Base-by-base conservation (phyloP, 2,797 vertebrate genomes). In the Hyperoplus immaculatus region DNA sequence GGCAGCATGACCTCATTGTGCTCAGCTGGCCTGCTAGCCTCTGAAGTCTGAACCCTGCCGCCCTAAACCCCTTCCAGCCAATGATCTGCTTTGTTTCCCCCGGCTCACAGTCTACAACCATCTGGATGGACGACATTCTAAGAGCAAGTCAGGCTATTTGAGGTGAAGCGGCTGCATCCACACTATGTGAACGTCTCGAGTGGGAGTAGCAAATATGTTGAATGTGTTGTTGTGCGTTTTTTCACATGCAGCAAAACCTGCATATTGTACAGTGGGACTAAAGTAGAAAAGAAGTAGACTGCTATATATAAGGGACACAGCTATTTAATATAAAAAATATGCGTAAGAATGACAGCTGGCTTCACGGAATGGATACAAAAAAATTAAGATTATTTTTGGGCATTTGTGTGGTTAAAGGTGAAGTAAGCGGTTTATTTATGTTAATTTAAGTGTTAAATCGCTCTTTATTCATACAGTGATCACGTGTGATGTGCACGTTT, bases 1-100 rank as follows among this genome's bases (percentile, higher is more conserved):
- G 67, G 41, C 58, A 80, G 73, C 10, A 18, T 81, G 72, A 89
- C 85, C 90, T 89, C 85, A 81, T 70, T 87, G 67, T 67, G 75
- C 77, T 85, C 73, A 67, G 83, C 73, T 80, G 80, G 81, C 78
- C 82, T 42, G 66, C 75, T 81, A 62, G 57, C 72, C 72, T 74
- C 66, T 75, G 80, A 78, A 29, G 29, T 29, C 29, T 29, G 29
- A 29, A 69, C 64, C 49, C 55, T 47, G 42, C 43, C 45, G 29
- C 75, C 80, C 76, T 76, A 77, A 82, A 84, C 56, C 62, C 63
- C 58, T 75, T 70, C 50, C 65, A 80, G 64, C 85, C 83, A 89
- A 75, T 77, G 51, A 75, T 77, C 56, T 76, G 68, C 71, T 84
- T 78, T 82, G 74, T 77, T 29, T 83, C 50, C 49, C 57, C 56